Conservation (phyloP, 2,113 vertebrate species). For the Chaenocephalus aceratus region DNA sequence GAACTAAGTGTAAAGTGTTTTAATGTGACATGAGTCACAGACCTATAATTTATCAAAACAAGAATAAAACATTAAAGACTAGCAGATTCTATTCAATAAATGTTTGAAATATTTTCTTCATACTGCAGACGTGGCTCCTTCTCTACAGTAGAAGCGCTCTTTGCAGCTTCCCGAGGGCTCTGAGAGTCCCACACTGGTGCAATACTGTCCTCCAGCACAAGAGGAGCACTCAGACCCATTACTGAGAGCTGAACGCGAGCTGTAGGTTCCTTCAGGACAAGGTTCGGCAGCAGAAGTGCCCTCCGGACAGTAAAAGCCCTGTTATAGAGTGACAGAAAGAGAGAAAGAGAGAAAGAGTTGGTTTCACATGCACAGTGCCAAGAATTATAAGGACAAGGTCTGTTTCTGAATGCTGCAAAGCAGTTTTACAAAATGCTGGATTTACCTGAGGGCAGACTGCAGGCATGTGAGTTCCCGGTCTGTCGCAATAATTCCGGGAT, state of each 20-base stretch:
- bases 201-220: conserved; percentile 87
- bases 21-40: neutral
- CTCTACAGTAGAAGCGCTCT: conserved; percentile 89
- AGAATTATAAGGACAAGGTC: neutral
- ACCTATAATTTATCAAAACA: neutral
- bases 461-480: conserved; percentile 81
- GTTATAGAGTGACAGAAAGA: neutral
- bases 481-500: conserved; percentile 85
- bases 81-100: neutral
- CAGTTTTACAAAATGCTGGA: neutral
- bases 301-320: conserved; percentile 88
- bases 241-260: conserved; percentile 77
- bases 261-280: conserved; percentile 88
- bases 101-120: conserved; percentile 30
- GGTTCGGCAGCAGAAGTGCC: conserved; percentile 84
- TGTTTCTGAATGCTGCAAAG: neutral
- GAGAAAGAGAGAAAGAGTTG: neutral
- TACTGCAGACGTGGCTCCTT: conserved; percentile 85
- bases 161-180: conserved; percentile 85
- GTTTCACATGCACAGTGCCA: neutral
- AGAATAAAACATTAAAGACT: neutral
- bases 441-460: conserved; percentile 85
- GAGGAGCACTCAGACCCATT: conserved; percentile 78
- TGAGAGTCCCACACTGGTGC: conserved; percentile 81
- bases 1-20: neutral